phyloP scores from a whole-genome alignment of 1,140 invertebrate species.

The Druon quercuslanigerum region DNA sequence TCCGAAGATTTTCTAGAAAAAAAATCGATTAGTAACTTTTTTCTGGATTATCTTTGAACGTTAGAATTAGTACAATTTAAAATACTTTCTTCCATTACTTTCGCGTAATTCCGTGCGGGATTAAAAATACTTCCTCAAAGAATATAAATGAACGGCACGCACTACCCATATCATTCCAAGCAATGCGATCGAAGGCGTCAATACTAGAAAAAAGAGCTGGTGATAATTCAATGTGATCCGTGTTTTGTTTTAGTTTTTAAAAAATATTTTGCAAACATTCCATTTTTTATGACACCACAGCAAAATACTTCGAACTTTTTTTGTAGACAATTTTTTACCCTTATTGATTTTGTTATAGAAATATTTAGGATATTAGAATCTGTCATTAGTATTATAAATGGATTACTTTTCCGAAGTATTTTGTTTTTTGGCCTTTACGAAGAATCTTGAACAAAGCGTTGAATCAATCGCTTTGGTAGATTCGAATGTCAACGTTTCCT shows the following conservation, averaged over 20 bases:
- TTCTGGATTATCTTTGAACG: slow-evolving; percentile 12
- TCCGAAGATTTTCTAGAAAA: slow-evolving; percentile 3
- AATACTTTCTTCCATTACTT: slow-evolving; percentile 16
- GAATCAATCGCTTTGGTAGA: background rate
- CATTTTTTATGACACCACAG: background rate
- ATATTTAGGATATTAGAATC: background rate
- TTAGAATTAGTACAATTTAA: slow-evolving; percentile 11
- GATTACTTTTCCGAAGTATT: background rate
- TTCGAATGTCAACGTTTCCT: background rate
- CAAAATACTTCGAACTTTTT: background rate
- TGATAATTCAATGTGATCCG: slow-evolving; percentile 11
- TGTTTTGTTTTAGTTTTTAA: background rate
- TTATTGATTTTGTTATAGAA: background rate
- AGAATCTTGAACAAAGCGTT: background rate
- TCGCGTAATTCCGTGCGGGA: slow-evolving; percentile 9
- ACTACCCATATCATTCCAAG: slow-evolving; percentile 23
- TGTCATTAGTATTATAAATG: background rate
- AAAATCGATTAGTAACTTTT: background rate
- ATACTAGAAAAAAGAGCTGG: slow-evolving; percentile 16
- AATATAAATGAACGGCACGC: slow-evolving; percentile 11
- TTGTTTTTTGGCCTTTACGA: background rate
- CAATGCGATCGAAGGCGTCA: slow-evolving; percentile 21
- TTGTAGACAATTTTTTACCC: background rate
- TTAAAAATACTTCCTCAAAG: slow-evolving; percentile 2
- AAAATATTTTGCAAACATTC: background rate